Evolutionary conservation across 2,888 invertebrate species (phyloP).

Genomic region (Conus canariensis): DNA sequence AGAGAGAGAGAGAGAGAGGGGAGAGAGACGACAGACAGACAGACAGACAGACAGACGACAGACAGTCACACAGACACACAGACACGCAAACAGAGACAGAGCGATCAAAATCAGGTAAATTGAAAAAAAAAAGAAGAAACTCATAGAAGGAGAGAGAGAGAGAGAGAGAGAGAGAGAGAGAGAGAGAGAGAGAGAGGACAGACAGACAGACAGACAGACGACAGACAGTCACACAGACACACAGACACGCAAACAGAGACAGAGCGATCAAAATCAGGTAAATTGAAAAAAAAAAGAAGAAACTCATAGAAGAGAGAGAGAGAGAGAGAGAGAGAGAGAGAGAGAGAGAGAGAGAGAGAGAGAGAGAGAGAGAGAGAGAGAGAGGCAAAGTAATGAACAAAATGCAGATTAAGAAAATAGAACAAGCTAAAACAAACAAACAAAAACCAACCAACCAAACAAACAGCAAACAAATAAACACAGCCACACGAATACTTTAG

Average conservation of each 20-base stretch:
- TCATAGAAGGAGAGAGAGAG: neutral
- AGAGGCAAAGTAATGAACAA: too few relatives aligned
- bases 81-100: neutral
- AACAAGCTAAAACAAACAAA: too few relatives aligned
- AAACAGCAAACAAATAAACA: too few relatives aligned
- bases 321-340: neutral
- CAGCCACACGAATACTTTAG: too few relatives aligned
- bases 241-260: neutral
- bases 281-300: neutral
- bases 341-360: neutral
- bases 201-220: neutral
- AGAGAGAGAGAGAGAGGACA: neutral
- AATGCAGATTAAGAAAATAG: too few relatives aligned
- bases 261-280: neutral
- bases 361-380: neutral
- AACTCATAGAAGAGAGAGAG: neutral
- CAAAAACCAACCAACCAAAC: too few relatives aligned
- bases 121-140: neutral
- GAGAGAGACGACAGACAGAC: neutral
- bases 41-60: neutral
- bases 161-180: slow-evolving; percentile 11
- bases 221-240: neutral
- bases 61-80: neutral
- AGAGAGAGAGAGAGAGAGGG: neutral
- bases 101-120: neutral